Conservation (phyloP, 2,888 invertebrate genomes). For the Eudasyphora cyanicolor region DNA sequence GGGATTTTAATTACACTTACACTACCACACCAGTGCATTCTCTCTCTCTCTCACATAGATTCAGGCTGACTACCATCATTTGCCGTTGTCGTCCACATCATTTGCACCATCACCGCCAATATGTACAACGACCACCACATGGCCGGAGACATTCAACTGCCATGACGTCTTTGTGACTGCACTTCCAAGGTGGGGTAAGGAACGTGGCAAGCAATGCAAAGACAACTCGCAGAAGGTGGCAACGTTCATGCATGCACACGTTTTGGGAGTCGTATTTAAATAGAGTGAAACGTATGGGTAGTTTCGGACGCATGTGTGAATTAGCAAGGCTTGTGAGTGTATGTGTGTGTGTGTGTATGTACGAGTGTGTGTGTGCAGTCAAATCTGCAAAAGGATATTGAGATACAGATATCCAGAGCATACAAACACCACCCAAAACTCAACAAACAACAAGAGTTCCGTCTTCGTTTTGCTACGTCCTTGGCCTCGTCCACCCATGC, state of each 20-base stretch:
- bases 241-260: constrained; percentile 37
- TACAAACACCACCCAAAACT: constrained; percentile 32
- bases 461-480: neutral
- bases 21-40: no score
- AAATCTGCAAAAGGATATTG: constrained; percentile 63
- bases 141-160: constrained; percentile 17
- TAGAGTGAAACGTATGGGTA: neutral
- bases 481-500: neutral
- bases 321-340: neutral
- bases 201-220: constrained; percentile 23
- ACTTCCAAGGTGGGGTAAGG: constrained; percentile 42
- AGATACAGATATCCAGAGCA: constrained; percentile 55
- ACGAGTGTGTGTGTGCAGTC: constrained; percentile 16
- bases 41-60: constrained; percentile 14
- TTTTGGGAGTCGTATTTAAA: constrained; percentile 45
- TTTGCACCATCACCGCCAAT: constrained; percentile 31
- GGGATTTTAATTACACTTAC: constrained; percentile 97
- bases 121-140: constrained; percentile 34
- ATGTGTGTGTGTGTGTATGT: constrained; percentile 18
- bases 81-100: neutral
- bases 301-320: constrained; percentile 6
- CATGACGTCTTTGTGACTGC: constrained; percentile 42
- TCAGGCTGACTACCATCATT: constrained; percentile 26
- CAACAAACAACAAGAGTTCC: constrained; percentile 32
- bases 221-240: constrained; percentile 46